Evolutionary conservation across 2,797 vertebrate genomes (phyloP), one percentile per base, ranked within the genome.

Genomic region (Phaenicophaeus curvirostris): DNA sequence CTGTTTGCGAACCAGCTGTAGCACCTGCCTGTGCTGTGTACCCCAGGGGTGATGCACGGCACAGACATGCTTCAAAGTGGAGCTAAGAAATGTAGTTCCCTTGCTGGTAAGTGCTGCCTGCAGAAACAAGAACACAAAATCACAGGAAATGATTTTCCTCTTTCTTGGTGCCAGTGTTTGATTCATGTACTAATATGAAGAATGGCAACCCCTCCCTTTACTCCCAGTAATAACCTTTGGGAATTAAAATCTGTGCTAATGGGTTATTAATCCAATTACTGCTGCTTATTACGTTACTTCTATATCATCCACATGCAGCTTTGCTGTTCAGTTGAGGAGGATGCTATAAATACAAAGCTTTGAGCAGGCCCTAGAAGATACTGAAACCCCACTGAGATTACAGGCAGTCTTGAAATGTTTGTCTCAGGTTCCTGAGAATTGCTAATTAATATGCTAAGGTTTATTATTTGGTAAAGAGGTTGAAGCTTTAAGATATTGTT

Each of bases 191-290:
- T 81, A 58, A 39, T 71, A 69, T 1, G 42, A 91, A 76, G 83
- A 69, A 76, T 14, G n/a, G 81, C 84, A 92, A 15, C 33, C 25
- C 41, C 33, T 87, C 53, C 78, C 51, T 94, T 51, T 81, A 54
- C 80, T 91, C 76, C 24, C 18, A 82, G 90, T 80, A 90, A 84
- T 90, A 94, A 85, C 79, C 80, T 27, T 2, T 91, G 94, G 81
- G 93, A 81, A 78, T 96, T 94, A 8, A 81, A 75, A 93, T 88
- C 72, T 76, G 74, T 85, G 77, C 76, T 95, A 96, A 96, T 92
- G 93, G 80, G 58, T 95, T 95, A 93, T 95, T 95, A 95, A 95
- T 96, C 95, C 83, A 93, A 87, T 94, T 94, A 94, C 80, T 85
- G 77, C 63, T 85, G 84, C 85, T 92, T 84, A 61, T 71, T 91